These are phyloP conservation scores for Ciconia boyciana DNA, from an alignment of 2,113 vertebrate species.

Conservation along the genomic window DNA sequence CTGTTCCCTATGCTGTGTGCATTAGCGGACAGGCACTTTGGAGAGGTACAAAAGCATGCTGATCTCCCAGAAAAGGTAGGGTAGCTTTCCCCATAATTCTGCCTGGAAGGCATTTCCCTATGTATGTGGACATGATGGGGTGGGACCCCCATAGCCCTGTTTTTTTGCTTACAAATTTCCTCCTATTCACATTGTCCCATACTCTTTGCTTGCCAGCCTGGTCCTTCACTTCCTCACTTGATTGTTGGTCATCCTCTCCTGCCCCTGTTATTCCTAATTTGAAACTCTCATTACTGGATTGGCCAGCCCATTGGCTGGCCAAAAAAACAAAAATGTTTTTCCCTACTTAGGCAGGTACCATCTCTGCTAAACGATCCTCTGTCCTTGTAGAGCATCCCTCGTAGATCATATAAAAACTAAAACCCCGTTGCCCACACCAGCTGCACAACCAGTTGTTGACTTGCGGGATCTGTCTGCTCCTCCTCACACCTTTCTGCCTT, in stretches of 20 bases:
- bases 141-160: neutral
- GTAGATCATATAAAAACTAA: neutral
- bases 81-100: neutral
- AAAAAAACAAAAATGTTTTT: neutral
- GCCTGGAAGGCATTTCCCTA: neutral
- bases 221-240: neutral
- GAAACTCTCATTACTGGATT: neutral
- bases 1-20: neutral
- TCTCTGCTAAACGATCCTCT: neutral
- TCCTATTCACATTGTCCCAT: neutral
- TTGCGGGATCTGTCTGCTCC: neutral
- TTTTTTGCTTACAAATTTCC: neutral
- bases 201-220: neutral
- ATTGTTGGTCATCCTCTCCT: neutral
- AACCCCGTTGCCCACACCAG: rapidly evolving
- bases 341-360: neutral
- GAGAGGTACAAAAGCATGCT: neutral
- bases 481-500: neutral
- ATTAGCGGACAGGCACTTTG: neutral
- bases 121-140: neutral
- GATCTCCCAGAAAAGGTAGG: neutral
- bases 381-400: rapidly evolving
- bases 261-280: neutral
- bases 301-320: neutral
- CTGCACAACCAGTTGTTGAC: neutral